A percentile compares a stretch with the other conserved stretches of the same genome.
phyloP scores from a whole-genome alignment of 1,140 invertebrate species.

The Dendrolimus punctatus region DNA sequence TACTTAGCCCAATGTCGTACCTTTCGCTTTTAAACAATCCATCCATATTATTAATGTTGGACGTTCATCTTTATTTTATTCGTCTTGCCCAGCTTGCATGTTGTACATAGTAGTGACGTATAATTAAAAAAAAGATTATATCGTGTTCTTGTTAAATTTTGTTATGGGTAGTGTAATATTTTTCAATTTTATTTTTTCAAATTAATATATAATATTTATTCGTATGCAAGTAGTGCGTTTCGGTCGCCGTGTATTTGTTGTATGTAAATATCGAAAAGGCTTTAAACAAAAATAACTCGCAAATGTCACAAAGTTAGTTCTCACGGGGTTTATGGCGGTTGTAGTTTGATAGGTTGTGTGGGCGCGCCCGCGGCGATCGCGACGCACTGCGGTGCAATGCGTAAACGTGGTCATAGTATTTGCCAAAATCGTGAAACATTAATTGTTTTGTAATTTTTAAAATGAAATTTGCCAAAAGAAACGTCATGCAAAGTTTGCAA shows the following conservation, averaged over 20 bases:
- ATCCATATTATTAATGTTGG: constrained; percentile 55
- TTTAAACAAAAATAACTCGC: constrained; percentile 30
- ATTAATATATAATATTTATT: constrained; percentile 30
- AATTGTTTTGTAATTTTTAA: constrained; percentile 33
- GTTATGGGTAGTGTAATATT: constrained; percentile 54
- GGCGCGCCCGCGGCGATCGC: background rate
- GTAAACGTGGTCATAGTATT: constrained; percentile 27
- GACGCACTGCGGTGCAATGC: constrained; percentile 4
- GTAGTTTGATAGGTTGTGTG: constrained; percentile 1
- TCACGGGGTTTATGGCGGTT: constrained; percentile 17
- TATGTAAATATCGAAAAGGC: constrained; percentile 37
- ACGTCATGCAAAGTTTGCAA: constrained; percentile 51
- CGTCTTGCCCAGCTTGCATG: constrained; percentile 63
- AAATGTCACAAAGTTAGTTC: constrained; percentile 43
- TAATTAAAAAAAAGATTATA: constrained; percentile 34
- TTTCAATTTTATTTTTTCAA: constrained; percentile 19
- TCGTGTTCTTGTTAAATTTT: constrained; percentile 64
- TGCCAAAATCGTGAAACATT: constrained; percentile 50
- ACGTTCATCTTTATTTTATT: constrained; percentile 46
- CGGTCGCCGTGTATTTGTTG: constrained; percentile 17
- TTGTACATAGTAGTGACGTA: constrained; percentile 61
- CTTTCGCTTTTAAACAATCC: constrained; percentile 50
- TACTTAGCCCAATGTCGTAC: constrained; percentile 38
- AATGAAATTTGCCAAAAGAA: constrained; percentile 30
- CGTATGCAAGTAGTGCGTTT: constrained; percentile 21